Percentiles rank a stretch among this genome's conserved stretches.
phyloP scores from a whole-genome alignment of 2,888 invertebrate genomes.

The Rambutsinella grinnellia region DNA sequence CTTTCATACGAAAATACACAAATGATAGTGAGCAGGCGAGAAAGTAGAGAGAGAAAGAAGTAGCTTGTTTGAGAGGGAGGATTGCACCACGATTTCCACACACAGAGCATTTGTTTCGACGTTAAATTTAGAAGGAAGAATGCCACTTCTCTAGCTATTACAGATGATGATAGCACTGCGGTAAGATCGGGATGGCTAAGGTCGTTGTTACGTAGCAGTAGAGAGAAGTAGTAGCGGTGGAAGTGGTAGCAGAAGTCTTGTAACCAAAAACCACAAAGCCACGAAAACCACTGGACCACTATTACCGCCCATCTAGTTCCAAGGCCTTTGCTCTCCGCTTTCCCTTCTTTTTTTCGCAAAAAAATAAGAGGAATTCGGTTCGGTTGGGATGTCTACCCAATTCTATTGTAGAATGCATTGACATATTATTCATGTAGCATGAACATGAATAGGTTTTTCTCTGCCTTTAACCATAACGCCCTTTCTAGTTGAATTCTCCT shows the following conservation, averaged over 20 bases:
- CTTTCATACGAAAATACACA: constrained; percentile 15
- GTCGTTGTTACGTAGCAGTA: constrained; percentile 37
- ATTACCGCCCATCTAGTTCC: constrained; percentile 54
- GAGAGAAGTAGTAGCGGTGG: constrained; percentile 18
- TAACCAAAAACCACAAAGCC: constrained; percentile 47
- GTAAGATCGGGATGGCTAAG: constrained; percentile 42
- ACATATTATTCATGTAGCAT: too few species aligned
- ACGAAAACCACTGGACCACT: constrained; percentile 52
- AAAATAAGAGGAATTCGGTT: constrained; percentile 50
- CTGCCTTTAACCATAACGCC: neutral
- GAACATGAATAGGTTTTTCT: too few species aligned
- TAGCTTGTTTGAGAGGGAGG: constrained; percentile 23
- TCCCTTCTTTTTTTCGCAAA: constrained; percentile 20
- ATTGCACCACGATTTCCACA: constrained; percentile 23
- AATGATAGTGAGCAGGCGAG: constrained; percentile 31
- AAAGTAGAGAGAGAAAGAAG: constrained; percentile 26
- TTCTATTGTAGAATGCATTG: constrained; percentile 17
- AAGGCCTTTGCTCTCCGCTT: constrained; percentile 36
- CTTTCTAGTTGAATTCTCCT: neutral
- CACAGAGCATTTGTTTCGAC: constrained; percentile 36
- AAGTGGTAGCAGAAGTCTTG: constrained; percentile 42
- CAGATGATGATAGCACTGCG: constrained; percentile 45
- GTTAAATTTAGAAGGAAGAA: neutral
- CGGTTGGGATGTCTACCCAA: too few species aligned
- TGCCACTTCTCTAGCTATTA: constrained; percentile 23